phyloP scores from a whole-genome alignment of 1,140 invertebrate genomes.

The Mesaphorura yosii region DNA sequence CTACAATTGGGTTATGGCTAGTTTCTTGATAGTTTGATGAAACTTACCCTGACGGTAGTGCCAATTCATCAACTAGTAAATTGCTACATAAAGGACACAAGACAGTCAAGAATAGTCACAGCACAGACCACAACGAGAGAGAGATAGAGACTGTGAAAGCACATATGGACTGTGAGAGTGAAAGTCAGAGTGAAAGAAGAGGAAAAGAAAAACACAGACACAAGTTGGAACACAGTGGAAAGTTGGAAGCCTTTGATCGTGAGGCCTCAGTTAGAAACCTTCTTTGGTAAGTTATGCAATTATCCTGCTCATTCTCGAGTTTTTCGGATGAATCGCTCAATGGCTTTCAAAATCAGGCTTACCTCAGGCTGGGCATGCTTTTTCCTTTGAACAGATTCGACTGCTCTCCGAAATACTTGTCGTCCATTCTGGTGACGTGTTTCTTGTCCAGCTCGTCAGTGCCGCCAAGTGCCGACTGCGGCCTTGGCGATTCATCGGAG shows the following conservation, averaged over 20 bases:
- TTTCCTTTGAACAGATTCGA: constrained; percentile 67
- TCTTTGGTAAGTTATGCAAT: too few relatives aligned
- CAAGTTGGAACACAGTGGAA: too few relatives aligned
- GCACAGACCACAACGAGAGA: constrained; percentile 20
- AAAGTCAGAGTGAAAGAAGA: constrained; percentile 5
- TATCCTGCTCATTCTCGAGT: too few relatives aligned
- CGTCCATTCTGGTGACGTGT: constrained; percentile 32
- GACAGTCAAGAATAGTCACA: constrained; percentile 39
- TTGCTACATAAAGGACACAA: constrained; percentile 54
- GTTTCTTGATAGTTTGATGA: too few relatives aligned
- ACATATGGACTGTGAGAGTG: too few relatives aligned
- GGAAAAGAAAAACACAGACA: background rate
- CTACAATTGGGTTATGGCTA: too few relatives aligned
- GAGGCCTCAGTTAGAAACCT: too few relatives aligned
- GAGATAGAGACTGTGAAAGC: too few relatives aligned
- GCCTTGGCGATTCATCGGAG: constrained; percentile 45
- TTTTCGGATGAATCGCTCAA: too few relatives aligned
- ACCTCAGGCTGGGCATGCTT: constrained; percentile 90
- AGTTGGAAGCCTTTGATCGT: too few relatives aligned
- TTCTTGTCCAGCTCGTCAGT: constrained; percentile 40
- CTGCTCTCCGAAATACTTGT: constrained; percentile 21
- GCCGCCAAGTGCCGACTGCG: constrained; percentile 51
- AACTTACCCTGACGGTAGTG: constrained; percentile 59
- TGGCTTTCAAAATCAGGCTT: constrained; percentile 29
- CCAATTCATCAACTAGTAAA: constrained; percentile 67